Evolutionary conservation across 2,888 invertebrate genomes (phyloP).

Genomic region (Nephrotoma flavescens): DNA sequence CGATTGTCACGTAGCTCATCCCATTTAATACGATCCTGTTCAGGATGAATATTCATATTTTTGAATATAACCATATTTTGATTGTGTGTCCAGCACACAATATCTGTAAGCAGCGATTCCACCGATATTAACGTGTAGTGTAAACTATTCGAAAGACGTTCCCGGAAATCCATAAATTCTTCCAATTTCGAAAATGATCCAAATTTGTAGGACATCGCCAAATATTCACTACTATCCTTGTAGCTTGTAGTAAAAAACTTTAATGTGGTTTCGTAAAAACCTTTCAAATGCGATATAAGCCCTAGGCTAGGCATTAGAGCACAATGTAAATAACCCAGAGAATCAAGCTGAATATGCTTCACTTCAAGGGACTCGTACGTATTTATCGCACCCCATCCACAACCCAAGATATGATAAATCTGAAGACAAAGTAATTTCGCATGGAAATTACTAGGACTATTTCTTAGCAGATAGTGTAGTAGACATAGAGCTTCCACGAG

Average conservation of each 20-base stretch:
- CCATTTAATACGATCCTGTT: slow-evolving; percentile 44
- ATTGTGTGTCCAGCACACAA: slow-evolving; percentile 34
- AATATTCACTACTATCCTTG: slow-evolving; percentile 82
- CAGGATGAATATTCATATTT: slow-evolving; percentile 42
- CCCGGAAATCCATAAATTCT: slow-evolving; percentile 75
- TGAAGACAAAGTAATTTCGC: slow-evolving; percentile 70
- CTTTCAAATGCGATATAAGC: slow-evolving; percentile 50
- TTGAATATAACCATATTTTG: slow-evolving; percentile 37
- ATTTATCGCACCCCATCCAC: slow-evolving; percentile 54
- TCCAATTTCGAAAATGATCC: slow-evolving; percentile 87
- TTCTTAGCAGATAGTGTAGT: slow-evolving; percentile 55
- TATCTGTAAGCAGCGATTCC: slow-evolving; percentile 54
- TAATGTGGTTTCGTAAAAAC: slow-evolving; percentile 57
- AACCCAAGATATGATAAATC: slow-evolving; percentile 63
- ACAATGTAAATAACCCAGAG: slow-evolving; percentile 72
- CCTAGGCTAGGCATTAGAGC: slow-evolving; percentile 60
- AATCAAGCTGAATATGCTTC: slow-evolving; percentile 87
- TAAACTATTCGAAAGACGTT: slow-evolving; percentile 64
- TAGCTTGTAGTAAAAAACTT: slow-evolving; percentile 79
- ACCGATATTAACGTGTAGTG: slow-evolving; percentile 53
- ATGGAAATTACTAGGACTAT: slow-evolving; percentile 80
- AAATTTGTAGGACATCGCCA: slow-evolving; percentile 85
- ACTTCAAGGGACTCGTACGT: slow-evolving; percentile 69
- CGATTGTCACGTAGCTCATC: slow-evolving; percentile 55
- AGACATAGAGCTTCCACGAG: slow-evolving; percentile 50